Conservation (phyloP, 2,113 vertebrate genomes). For the Eolophus roseicapilla region DNA sequence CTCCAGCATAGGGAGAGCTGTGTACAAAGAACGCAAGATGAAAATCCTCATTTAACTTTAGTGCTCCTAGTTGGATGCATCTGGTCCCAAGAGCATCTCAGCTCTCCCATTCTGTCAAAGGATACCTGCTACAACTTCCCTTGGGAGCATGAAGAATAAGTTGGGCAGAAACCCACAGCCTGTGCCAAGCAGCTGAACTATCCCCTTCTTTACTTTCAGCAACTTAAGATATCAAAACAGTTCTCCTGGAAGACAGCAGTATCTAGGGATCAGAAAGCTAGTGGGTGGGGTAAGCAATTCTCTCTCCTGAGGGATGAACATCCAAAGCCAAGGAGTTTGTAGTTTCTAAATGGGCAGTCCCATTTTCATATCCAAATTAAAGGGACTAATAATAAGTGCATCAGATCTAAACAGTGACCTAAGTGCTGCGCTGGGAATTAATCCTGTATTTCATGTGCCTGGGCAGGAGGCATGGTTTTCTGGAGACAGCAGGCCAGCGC, state of each 20-base stretch:
- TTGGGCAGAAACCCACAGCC: background rate
- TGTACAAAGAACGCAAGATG: background rate
- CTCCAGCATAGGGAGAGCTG: background rate
- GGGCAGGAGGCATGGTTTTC: background rate
- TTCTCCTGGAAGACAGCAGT: background rate
- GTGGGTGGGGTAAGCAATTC: background rate
- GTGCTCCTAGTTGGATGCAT: background rate
- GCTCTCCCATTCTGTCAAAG: background rate
- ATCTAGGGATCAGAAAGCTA: background rate
- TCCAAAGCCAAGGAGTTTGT: background rate
- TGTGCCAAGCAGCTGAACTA: background rate
- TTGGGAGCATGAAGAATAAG: background rate
- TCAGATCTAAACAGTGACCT: background rate
- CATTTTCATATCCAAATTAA: background rate
- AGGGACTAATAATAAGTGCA: background rate
- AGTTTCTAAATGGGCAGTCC: background rate
- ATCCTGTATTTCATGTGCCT: background rate
- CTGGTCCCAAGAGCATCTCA: background rate
- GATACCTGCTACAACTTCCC: background rate
- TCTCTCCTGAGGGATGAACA: background rate
- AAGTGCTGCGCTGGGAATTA: background rate
- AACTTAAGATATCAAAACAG: background rate
- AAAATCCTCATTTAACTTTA: background rate
- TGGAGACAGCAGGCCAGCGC: background rate
- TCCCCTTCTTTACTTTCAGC: background rate